Evolutionary conservation across 2,797 vertebrate genomes (phyloP).

Genomic region (Discoglossus pictus): DNA sequence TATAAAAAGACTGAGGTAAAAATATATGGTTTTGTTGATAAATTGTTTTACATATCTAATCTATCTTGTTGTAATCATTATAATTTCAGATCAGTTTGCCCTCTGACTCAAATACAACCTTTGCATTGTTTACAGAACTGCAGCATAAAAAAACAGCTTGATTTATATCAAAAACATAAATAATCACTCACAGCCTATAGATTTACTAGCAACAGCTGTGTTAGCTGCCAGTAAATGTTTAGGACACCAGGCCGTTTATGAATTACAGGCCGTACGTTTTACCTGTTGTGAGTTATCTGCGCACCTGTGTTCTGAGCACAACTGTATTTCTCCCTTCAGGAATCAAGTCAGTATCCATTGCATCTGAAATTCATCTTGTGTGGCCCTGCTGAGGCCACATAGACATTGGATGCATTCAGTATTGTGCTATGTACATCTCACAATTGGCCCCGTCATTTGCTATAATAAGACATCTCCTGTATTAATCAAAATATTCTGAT

Average conservation of each 20-base stretch:
- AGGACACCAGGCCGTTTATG: not conserved
- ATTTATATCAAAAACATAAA: conserved; percentile 31
- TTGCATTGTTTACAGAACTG: conserved; percentile 19
- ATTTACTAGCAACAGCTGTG: conserved; percentile 40
- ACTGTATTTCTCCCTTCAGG: not conserved
- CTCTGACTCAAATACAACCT: conserved; percentile 30
- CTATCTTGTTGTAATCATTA: too few relatives aligned
- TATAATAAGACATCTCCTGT: too few relatives aligned
- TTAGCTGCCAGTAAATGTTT: conserved; percentile 26
- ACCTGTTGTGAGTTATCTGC: conserved; percentile 22
- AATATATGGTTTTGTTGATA: too few relatives aligned
- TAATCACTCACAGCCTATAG: too few relatives aligned
- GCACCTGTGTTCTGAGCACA: conserved; percentile 17
- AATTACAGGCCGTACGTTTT: conserved; percentile 18
- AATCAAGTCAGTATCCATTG: not conserved
- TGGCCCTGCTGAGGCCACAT: conserved; percentile 5
- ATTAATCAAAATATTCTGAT: too few relatives aligned
- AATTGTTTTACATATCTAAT: too few relatives aligned
- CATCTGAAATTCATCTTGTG: not conserved
- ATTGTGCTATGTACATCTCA: not conserved
- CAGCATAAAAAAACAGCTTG: conserved; percentile 38
- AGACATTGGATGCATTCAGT: not conserved
- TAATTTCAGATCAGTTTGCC: too few relatives aligned
- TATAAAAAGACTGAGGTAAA: too few relatives aligned
- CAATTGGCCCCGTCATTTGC: not conserved